Percentiles rank a stretch among this genome's conserved stretches.
These are phyloP conservation scores for Cosmia pyralina DNA, from an alignment of 2,888 invertebrate species.

Conservation along the genomic window DNA sequence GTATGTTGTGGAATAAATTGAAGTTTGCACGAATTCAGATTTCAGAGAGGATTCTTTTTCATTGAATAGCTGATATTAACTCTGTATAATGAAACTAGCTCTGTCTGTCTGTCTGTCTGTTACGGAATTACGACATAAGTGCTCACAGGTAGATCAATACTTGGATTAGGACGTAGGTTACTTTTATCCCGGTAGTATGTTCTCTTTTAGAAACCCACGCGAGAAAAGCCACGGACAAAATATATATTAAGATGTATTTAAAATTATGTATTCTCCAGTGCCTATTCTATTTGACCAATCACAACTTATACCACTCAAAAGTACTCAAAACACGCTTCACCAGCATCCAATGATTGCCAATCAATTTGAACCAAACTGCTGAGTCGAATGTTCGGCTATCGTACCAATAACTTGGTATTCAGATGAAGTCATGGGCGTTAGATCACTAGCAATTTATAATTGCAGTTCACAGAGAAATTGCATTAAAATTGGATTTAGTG, in stretches of 20 bases:
- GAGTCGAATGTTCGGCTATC: conserved; percentile 13
- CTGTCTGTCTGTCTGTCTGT: background rate
- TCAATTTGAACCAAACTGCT: conserved; percentile 28
- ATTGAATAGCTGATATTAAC: background rate
- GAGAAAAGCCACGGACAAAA: background rate
- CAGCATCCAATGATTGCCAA: conserved; percentile 16
- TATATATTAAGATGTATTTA: background rate
- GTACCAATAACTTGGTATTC: conserved; percentile 6
- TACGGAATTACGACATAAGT: background rate
- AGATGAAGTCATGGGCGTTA: conserved; percentile 5
- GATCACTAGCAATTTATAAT: conserved; percentile 6
- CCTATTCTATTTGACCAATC: background rate
- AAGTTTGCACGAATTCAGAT: background rate
- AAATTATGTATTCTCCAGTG: background rate
- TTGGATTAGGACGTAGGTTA: background rate
- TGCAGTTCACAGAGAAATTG: background rate
- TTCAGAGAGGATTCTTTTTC: background rate
- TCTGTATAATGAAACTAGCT: no score
- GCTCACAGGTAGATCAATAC: background rate
- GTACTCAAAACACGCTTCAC: background rate
- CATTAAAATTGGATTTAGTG: background rate
- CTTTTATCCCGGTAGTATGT: background rate
- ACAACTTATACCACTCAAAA: background rate
- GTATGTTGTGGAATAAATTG: background rate
- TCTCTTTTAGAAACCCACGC: background rate